Base-by-base conservation (phyloP, 2,888 invertebrate species). In the Melanchra persicariae region DNA sequence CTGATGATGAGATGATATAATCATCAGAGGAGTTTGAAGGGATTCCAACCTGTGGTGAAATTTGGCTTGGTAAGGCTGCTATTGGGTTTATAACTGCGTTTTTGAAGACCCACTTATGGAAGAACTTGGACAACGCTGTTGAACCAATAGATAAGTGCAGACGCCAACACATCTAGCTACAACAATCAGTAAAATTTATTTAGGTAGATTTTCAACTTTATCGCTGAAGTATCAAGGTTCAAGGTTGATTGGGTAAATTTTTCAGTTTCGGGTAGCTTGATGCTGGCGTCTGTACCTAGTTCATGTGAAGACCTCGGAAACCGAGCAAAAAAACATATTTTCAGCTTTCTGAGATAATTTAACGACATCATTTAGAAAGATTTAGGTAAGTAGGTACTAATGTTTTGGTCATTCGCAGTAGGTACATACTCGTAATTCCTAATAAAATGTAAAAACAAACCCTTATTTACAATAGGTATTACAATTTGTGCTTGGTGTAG, bases 401-500 rank as follows among this genome's bases (percentile, higher is more conserved):
- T 34, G 8, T 45, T 45, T 45, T 8, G 4, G 45, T 12, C 45
- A 0, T n/a, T n/a, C 19, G 19, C 19, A 45, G 17, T 17, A n/a
- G n/a, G n/a, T n/a, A n/a, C n/a, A n/a, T n/a, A n/a, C n/a, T n/a
- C n/a, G n/a, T n/a, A n/a, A 8, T 45, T 45, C 19, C 45, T 45
- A 45, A 45, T 40, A 34, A 37, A 68, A 17, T 55, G 34, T 37
- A n/a, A 34, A 30, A 52, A 24, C 30, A 30, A 37, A 47, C 26
- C 30, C 26, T 34, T 82, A 81, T 77, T 15, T 81, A 84, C 78
- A 82, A 54, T 57, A 57, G 59, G n/a, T 34, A 34, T 57, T 40
- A 59, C 43, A 30, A 49, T 34, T 49, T 58, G 82, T 84, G 82
- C 78, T 54, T 43, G 62, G 82, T 82, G 84, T 82, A 60, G 37